Base-by-base conservation (phyloP, 2,113 vertebrate genomes). In the Leucoraja erinaceus region DNA sequence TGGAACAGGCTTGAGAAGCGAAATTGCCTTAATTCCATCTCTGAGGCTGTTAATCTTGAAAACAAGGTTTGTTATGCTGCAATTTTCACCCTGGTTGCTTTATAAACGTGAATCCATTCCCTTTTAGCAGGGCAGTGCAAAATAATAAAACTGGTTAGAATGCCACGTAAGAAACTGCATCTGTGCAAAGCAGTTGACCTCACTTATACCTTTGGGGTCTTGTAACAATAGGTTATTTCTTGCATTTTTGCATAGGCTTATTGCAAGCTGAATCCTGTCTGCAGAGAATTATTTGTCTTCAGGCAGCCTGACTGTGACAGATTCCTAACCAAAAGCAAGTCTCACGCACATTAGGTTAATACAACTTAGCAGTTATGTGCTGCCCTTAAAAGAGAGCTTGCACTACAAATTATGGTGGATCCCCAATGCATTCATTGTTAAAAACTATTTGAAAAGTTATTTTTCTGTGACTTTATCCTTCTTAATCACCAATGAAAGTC, bases 251-350 rank as follows among this genome's bases (percentile, higher is more conserved):
- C 83, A 11, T n/a, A n/a, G 56, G 25, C 83, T 86, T 63, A 63
- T 31, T 63, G 83, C 83, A n/a, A 63, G 28, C 61, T 66, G 28
- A 88, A n/a, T 31, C 59, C 61, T 31, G 6, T 63, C 83, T 88
- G 59, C n/a, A 88, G 28, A 88, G 83, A 63, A 63, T 88, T 88
- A 61, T n/a, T 88, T 88, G 28, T n/a, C 59, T 63, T 88, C 59
- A 63, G 59, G 14, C 28, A 66, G 1, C 28, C 83, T 63, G 12
- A 16, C 59, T n/a, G 12, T 88, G 83, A 88, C 83, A 63, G 59
- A 88, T 66, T 88, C 28, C 83, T 63, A 88, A 88, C 59, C n/a
- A 59, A 88, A 88, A 63, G 28, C 83, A 88, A 63, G 59, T 31
- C 83, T 88, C 70, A 61, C 59, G 2, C 28, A 88, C 10, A 31